These are phyloP conservation scores for Serripes groenlandicus DNA, from an alignment of 2,888 invertebrate species.

Conservation along the genomic window DNA sequence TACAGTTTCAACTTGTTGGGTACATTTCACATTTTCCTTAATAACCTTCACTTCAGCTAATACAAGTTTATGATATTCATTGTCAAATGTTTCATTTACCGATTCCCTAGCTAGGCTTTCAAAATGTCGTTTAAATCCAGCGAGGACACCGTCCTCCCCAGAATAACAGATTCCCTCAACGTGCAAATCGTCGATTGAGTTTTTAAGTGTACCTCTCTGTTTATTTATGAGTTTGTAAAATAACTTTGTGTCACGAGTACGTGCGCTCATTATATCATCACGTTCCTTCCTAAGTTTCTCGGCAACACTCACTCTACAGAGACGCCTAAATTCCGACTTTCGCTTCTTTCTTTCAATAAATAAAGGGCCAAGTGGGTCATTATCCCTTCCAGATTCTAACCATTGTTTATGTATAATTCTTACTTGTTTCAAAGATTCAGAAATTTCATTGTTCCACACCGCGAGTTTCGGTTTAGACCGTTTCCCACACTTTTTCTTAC, in stretches of 20 bases:
- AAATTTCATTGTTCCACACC: slow-evolving; percentile 14
- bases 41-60: not conserved
- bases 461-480: slow-evolving; percentile 10
- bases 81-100: not conserved
- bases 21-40: too few relatives aligned
- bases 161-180: slow-evolving; percentile 7
- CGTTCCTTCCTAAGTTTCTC: not conserved
- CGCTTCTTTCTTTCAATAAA: not conserved
- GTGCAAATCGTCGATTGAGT: not conserved
- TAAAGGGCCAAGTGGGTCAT: not conserved
- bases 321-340: not conserved
- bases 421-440: not conserved
- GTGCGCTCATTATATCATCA: not conserved
- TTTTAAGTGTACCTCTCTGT: not conserved
- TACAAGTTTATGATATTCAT: not conserved
- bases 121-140: slow-evolving; percentile 12
- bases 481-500: not conserved
- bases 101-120: slow-evolving; percentile 4
- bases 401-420: not conserved
- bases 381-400: not conserved
- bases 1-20: not conserved
- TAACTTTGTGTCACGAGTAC: slow-evolving; percentile 5
- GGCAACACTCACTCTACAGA: not conserved
- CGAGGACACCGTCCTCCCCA: not conserved
- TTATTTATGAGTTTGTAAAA: slow-evolving; percentile 8